A percentile compares a stretch with the other conserved stretches of the same genome.
Conservation (phyloP, 2,888 invertebrate species). For the Tupiocoris notatus region DNA sequence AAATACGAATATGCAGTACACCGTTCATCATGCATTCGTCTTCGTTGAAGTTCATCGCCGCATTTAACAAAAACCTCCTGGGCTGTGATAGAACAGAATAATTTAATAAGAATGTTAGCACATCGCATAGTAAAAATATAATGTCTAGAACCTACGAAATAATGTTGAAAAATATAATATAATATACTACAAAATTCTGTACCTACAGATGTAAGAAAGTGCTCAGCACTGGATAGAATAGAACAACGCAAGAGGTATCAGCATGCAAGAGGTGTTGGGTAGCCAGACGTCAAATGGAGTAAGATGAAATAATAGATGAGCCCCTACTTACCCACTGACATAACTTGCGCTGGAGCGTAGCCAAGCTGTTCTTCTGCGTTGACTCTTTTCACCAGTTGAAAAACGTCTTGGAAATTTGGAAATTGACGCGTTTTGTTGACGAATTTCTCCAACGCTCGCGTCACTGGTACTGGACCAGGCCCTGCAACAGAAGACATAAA, state of each 20-base stretch:
- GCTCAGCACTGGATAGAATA: too few relatives aligned
- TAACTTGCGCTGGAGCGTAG: slow-evolving; percentile 47
- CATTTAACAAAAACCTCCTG: slow-evolving; percentile 66
- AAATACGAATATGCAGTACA: slow-evolving; percentile 56
- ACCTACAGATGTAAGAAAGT: too few relatives aligned
- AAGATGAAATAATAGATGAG: too few relatives aligned
- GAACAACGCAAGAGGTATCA: too few relatives aligned
- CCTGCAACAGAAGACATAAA: slow-evolving; percentile 12
- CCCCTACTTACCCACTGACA: not conserved
- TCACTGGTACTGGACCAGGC: slow-evolving; percentile 20
- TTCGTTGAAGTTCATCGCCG: slow-evolving; percentile 64
- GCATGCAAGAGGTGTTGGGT: too few relatives aligned
- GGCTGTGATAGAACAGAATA: slow-evolving; percentile 56
- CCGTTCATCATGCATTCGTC: slow-evolving; percentile 66
- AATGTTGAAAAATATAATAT: too few relatives aligned
- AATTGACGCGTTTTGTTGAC: slow-evolving; percentile 55
- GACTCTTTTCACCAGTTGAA: slow-evolving; percentile 53
- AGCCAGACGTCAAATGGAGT: too few relatives aligned
- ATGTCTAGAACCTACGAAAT: too few relatives aligned
- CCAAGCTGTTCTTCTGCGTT: slow-evolving; percentile 52
- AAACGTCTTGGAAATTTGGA: slow-evolving; percentile 56
- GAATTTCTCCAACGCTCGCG: slow-evolving; percentile 53
- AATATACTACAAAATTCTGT: too few relatives aligned
- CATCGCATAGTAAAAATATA: too few relatives aligned
- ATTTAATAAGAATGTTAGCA: too few relatives aligned